phyloP scores from a whole-genome alignment of 2,113 vertebrate species.

The Engystomops pustulosus region DNA sequence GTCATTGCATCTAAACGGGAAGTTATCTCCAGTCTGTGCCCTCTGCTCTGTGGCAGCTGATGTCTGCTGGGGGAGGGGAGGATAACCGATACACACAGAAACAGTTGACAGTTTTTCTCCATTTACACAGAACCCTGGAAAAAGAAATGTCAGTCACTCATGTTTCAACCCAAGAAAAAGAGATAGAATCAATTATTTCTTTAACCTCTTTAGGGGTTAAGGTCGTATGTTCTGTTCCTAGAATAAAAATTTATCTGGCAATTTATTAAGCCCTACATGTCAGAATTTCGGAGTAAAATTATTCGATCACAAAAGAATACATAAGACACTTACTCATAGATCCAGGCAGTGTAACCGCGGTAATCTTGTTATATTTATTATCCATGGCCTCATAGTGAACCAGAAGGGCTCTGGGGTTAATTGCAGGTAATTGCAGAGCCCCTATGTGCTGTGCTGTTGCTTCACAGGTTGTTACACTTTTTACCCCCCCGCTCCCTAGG shows the following conservation, averaged over 20 bases:
- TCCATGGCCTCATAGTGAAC: too few species aligned
- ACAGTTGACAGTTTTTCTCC: not conserved
- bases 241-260: not conserved
- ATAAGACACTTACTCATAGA: too few species aligned
- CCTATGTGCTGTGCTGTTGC: too few species aligned
- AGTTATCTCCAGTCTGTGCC: not conserved
- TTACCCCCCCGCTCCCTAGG: too few species aligned
- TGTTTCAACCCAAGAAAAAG: not conserved
- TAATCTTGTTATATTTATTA: too few species aligned
- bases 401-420: too few species aligned
- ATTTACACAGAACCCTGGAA: not conserved
- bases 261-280: too few species aligned
- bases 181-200: constrained; percentile 6
- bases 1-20: not conserved
- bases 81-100: not conserved
- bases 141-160: constrained; percentile 4
- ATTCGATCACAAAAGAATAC: too few species aligned
- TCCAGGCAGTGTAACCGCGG: too few species aligned
- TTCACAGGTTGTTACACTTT: too few species aligned
- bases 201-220: not conserved
- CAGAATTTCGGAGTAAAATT: too few species aligned
- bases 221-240: not conserved
- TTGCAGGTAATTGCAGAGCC: too few species aligned
- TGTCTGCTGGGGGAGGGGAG: not conserved
- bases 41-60: not conserved